phyloP scores from a whole-genome alignment of 2,888 invertebrate species.

The Dicranocentrus wangi region DNA sequence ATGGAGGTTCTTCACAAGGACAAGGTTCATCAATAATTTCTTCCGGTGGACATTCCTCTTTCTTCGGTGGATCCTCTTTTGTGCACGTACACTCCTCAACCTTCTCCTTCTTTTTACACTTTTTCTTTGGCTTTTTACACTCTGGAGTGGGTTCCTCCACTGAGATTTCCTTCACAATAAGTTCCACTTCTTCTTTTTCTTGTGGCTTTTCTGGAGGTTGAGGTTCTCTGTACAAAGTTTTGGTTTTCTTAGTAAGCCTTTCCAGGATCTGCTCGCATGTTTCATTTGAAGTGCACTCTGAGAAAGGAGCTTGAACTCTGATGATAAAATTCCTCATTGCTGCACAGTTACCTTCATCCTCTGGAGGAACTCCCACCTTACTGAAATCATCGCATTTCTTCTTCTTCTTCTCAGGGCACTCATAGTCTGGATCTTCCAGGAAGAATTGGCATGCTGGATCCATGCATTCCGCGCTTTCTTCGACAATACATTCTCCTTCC shows the following conservation, averaged over 20 bases:
- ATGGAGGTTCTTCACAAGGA: not conserved
- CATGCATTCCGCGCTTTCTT: slow-evolving; percentile 51
- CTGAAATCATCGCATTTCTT: slow-evolving; percentile 11
- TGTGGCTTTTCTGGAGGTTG: not conserved
- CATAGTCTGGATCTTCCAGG: slow-evolving; percentile 1
- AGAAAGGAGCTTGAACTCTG: slow-evolving; percentile 52
- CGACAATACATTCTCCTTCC: slow-evolving; percentile 54
- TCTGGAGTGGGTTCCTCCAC: slow-evolving; percentile 34
- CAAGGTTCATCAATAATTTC: not conserved
- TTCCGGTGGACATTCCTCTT: not conserved
- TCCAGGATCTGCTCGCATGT: slow-evolving; percentile 54
- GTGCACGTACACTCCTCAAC: not conserved
- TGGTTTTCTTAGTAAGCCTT: slow-evolving; percentile 22
- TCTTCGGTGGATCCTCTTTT: not conserved
- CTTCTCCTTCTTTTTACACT: not conserved
- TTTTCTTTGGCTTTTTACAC: slow-evolving; percentile 13
- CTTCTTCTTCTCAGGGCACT: not conserved
- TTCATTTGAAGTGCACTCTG: slow-evolving; percentile 24
- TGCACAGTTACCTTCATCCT: slow-evolving; percentile 20
- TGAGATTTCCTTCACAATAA: slow-evolving; percentile 40
- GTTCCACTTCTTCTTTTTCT: not conserved
- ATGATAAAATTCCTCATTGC: slow-evolving; percentile 59
- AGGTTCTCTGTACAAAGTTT: slow-evolving; percentile 36
- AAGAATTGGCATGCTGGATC: slow-evolving; percentile 33
- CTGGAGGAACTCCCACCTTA: not conserved